A percentile compares a stretch with the other conserved stretches of the same genome.
phyloP scores from a whole-genome alignment of 2,888 invertebrate genomes.

The Chelonus formosanus region DNA sequence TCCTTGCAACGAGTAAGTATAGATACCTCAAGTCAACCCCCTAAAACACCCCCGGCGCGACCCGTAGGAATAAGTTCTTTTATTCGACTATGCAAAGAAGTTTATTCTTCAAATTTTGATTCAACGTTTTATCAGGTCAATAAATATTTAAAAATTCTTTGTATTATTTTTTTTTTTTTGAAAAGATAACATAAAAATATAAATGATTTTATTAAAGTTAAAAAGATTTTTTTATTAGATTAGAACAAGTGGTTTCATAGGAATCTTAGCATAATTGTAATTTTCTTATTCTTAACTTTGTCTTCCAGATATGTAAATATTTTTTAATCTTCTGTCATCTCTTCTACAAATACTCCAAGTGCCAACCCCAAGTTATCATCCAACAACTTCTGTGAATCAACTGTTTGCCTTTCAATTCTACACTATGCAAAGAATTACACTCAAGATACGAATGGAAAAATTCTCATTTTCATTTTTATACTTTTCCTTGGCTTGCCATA shows the following conservation, averaged over 20 bases:
- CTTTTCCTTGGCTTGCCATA: background rate
- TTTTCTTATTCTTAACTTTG: too few species aligned
- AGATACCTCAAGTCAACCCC: constrained; percentile 45
- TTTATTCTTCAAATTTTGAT: constrained; percentile 1
- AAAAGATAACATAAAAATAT: too few species aligned
- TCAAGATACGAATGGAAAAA: background rate
- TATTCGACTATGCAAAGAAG: background rate
- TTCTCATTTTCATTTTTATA: background rate
- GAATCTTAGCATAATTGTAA: too few species aligned
- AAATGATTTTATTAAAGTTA: too few species aligned
- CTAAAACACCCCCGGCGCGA: constrained; percentile 12
- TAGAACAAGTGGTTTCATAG: too few species aligned
- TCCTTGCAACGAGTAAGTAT: constrained; percentile 60
- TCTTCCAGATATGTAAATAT: too few species aligned
- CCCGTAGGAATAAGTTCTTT: constrained; percentile 3
- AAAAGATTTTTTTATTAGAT: too few species aligned
- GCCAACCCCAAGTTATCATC: too few species aligned
- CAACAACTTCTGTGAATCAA: constrained; percentile 41
- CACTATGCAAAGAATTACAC: constrained; percentile 59
- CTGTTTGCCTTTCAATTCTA: constrained; percentile 62
- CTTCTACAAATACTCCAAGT: too few species aligned
- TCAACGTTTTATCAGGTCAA: background rate
- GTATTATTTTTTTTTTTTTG: background rate
- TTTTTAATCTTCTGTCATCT: too few species aligned
- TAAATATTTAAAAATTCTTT: constrained; percentile 33